Conservation (phyloP, 2,888 invertebrate genomes). For the Pimpla rufipes region DNA sequence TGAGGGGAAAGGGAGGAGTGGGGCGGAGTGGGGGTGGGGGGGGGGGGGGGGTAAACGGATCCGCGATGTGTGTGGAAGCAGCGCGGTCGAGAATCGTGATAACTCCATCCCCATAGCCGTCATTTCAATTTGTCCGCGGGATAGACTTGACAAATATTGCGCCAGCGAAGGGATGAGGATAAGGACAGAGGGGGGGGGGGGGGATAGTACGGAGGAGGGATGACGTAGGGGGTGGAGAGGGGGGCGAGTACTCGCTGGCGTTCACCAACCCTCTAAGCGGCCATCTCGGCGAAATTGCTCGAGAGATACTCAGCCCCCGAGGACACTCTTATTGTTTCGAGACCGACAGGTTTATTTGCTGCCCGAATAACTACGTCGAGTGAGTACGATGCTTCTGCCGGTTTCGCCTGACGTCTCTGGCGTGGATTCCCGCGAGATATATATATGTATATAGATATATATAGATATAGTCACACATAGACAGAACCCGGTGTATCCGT, state of each 20-base stretch:
- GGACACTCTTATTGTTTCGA: conserved; percentile 82
- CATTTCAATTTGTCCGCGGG: conserved; percentile 79
- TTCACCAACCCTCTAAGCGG: conserved; percentile 69
- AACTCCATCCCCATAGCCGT: conserved; percentile 77
- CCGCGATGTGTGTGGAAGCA: conserved; percentile 18
- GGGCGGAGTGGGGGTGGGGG: no score
- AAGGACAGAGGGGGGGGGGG: neutral
- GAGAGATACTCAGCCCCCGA: conserved; percentile 74
- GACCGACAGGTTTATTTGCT: conserved; percentile 83
- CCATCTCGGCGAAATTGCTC: conserved; percentile 74
- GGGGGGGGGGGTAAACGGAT: conserved; percentile 6
- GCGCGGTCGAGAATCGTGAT: conserved; percentile 68
- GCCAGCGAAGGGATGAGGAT: conserved; percentile 48
- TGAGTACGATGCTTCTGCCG: conserved; percentile 53
- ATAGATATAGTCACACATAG: no score
- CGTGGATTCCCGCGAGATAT: conserved; percentile 41
- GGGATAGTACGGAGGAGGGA: neutral
- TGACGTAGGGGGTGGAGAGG: neutral
- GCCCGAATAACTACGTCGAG: conserved; percentile 80
- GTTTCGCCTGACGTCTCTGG: conserved; percentile 36
- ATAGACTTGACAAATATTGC: conserved; percentile 80
- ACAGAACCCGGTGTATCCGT: neutral
- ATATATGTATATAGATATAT: conserved; percentile 6
- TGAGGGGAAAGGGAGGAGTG: no score
- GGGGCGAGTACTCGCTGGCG: conserved; percentile 49